Evolutionary conservation across 2,888 invertebrate genomes (phyloP), one percentile per base, ranked within the genome.

Genomic region (Morpho achilles): DNA sequence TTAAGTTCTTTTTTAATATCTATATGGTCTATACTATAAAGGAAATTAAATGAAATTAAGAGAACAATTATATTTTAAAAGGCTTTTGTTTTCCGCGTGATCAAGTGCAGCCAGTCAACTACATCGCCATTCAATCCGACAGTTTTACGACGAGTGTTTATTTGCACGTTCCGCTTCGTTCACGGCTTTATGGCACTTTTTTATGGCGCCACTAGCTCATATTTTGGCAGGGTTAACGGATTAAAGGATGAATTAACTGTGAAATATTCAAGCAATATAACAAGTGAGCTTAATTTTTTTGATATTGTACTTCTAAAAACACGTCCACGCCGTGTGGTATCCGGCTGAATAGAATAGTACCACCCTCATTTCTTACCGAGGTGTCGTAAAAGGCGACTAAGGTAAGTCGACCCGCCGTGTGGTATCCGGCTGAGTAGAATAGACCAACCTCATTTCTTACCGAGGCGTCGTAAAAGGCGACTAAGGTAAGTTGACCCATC

Each of bases 111-210:
- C 56, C 61, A 61, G 62, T 61, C 62, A 60, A 72, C 67, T 63
- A 63, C 55, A 57, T 58, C 75, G 76, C 73, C 79, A 77, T 84
- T 81, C 78, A 71, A 63, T 80, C 77, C 78, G 85, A 83, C 85
- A 84, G 83, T 76, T 88, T 87, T 85, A 87, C 80, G 82, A 77
- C 73, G 67, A 51, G 73, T 80, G 79, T 83, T 84, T 83, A 84
- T 86, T 80, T 75, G 77, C 80, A 74, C 82, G 80, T 79, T 77
- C 72, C 74, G 79, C 77, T 75, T 67, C 73, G 71, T 80, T 83
- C 81, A 79, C 77, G 76, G 80, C 73, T 85, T 85, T 84, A 86
- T 82, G 78, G 75, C 84, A 73, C 72, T 80, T 87, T 86, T 87
- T 88, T 86, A 86, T 82, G 73, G 77, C 76, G 67, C 68, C 76